Evolutionary conservation across 2,113 vertebrate species (phyloP).

Genomic region (Argyrosomus japonicus): DNA sequence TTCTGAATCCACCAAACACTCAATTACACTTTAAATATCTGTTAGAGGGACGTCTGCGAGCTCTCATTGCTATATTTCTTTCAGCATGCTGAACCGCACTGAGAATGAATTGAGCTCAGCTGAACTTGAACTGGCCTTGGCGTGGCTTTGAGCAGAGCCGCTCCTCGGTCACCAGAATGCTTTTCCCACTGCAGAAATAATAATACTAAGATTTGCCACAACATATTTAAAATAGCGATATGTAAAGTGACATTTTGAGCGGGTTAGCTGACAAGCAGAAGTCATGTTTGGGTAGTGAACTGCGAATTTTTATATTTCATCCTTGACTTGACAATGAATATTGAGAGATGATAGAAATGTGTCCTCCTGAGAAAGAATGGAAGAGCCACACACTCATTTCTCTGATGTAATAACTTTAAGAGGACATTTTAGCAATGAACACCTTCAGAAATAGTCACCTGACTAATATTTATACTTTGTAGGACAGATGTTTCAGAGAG

Average conservation of each 20-base stretch:
- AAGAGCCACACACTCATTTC: too few relatives aligned
- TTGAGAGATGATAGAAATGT: too few relatives aligned
- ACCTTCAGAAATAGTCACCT: too few relatives aligned
- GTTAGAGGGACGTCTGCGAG: conserved; percentile 35
- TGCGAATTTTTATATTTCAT: background rate
- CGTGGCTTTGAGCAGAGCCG: background rate
- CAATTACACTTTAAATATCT: conserved; percentile 55
- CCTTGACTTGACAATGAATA: background rate
- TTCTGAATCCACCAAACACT: conserved; percentile 49
- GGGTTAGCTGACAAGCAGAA: background rate
- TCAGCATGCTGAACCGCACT: conserved; percentile 26
- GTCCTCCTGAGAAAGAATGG: too few relatives aligned
- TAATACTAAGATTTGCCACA: background rate
- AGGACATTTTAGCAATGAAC: too few relatives aligned
- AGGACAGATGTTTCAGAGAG: too few relatives aligned
- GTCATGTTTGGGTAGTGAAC: background rate
- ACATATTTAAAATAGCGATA: background rate
- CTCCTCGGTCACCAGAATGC: background rate
- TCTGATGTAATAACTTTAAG: too few relatives aligned
- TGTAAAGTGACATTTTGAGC: background rate
- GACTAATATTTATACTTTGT: too few relatives aligned
- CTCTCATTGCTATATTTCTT: conserved; percentile 36
- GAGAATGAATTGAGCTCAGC: conserved; percentile 12
- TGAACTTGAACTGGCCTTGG: conserved; percentile 13
- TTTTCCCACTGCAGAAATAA: background rate